Percentiles rank a stretch among this genome's conserved stretches.
phyloP scores from a whole-genome alignment of 2,888 invertebrate genomes.

The Acrobasis repandana region DNA sequence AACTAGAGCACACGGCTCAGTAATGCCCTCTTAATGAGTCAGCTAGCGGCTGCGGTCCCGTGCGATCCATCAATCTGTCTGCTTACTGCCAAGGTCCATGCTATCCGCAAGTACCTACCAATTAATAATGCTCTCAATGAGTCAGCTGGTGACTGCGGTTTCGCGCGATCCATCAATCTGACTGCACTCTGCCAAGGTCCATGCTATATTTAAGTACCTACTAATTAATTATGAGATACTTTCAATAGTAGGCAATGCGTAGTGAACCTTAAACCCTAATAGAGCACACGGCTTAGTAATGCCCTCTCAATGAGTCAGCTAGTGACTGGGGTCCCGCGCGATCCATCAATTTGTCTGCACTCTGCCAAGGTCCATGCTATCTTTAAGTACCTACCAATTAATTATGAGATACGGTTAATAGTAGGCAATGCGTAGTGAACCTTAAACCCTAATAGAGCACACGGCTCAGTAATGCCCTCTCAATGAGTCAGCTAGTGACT shows the following conservation, averaged over 20 bases:
- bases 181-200: too few relatives aligned
- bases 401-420: too few relatives aligned
- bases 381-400: too few relatives aligned
- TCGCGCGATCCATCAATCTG: too few relatives aligned
- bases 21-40: slow-evolving; percentile 25
- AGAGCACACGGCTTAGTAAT: slow-evolving; percentile 21
- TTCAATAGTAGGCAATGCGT: not conserved
- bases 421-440: not conserved
- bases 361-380: slow-evolving; percentile 16
- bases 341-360: slow-evolving; percentile 27
- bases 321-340: slow-evolving; percentile 8
- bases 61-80: slow-evolving; percentile 27
- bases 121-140: too few relatives aligned
- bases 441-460: slow-evolving; percentile 13
- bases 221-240: too few relatives aligned
- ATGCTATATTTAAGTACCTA: too few relatives aligned
- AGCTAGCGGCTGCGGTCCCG: slow-evolving; percentile 16
- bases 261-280: not conserved
- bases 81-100: slow-evolving; percentile 17
- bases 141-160: slow-evolving; percentile 20
- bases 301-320: slow-evolving; percentile 25
- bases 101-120: too few relatives aligned
- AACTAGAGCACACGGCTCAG: too few relatives aligned
- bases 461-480: slow-evolving; percentile 21
- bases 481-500: slow-evolving; percentile 25